A percentile compares a stretch with the other conserved stretches of the same genome.
phyloP scores from a whole-genome alignment of 1,140 invertebrate species.

The Araneus ventricosus region DNA sequence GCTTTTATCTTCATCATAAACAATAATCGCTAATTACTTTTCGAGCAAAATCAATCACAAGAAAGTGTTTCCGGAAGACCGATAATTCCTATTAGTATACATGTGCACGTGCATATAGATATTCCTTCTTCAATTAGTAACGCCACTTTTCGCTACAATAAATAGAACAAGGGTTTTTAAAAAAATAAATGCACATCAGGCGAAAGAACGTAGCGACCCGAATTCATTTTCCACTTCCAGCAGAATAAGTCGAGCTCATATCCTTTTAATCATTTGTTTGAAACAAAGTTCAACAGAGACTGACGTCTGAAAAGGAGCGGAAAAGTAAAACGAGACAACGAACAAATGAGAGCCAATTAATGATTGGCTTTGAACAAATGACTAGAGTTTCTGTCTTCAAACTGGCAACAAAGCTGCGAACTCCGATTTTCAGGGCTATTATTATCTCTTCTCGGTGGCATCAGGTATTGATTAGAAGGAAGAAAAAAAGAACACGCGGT shows the following conservation, averaged over 20 bases:
- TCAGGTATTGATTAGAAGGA: conserved; percentile 66
- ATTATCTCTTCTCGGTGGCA: conserved; percentile 72
- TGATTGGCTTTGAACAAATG: conserved; percentile 75
- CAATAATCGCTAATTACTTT: too few relatives aligned
- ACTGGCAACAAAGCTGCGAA: conserved; percentile 74
- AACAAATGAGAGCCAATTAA: conserved; percentile 75
- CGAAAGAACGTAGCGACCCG: background rate
- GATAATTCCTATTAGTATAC: too few relatives aligned
- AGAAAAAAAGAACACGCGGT: conserved; percentile 48
- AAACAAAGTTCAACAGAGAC: conserved; percentile 54
- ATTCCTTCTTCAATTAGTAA: background rate
- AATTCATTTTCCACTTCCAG: conserved; percentile 21
- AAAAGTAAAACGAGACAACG: conserved; percentile 65
- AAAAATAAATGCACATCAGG: background rate
- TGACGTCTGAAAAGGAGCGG: conserved; percentile 57
- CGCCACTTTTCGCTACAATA: conserved; percentile 12
- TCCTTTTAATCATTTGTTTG: conserved; percentile 72
- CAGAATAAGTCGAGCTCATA: background rate
- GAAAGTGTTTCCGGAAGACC: background rate
- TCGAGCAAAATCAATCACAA: background rate
- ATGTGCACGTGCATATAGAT: background rate
- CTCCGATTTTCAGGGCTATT: conserved; percentile 71
- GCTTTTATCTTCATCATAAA: too few relatives aligned
- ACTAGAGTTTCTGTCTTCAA: conserved; percentile 70
- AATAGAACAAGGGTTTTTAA: conserved; percentile 14